Evolutionary conservation across 2,888 invertebrate genomes (phyloP).

Genomic region (Pristionchus maxplancki): DNA sequence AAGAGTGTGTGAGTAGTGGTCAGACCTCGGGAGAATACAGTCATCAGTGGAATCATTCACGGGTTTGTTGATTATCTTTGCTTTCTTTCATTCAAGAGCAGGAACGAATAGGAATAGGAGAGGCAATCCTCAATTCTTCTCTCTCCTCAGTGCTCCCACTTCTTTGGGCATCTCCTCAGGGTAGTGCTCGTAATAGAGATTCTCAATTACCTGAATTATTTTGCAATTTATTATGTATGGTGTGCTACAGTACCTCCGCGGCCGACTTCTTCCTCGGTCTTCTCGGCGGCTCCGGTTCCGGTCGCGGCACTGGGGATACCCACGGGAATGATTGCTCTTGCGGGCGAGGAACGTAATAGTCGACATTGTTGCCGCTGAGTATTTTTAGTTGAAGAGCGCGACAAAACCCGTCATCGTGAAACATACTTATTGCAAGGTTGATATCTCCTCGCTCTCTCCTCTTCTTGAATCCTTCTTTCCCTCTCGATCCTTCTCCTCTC

Average conservation of each 20-base stretch:
- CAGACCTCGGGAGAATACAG: background rate
- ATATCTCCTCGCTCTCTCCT: conserved; percentile 43
- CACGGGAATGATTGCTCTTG: conserved; percentile 14
- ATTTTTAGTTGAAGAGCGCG: too few species aligned
- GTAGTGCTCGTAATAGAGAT: conserved; percentile 53
- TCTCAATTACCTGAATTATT: conserved; percentile 48
- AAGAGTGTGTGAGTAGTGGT: background rate
- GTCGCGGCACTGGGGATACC: background rate
- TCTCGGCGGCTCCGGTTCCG: background rate
- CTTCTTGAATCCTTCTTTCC: conserved; percentile 30
- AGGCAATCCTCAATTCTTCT: background rate
- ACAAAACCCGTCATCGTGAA: too few species aligned
- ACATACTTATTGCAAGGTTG: background rate
- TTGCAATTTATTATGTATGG: too few species aligned
- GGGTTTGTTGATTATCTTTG: background rate
- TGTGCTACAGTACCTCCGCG: background rate
- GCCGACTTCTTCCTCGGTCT: background rate
- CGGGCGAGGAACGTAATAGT: conserved; percentile 12
- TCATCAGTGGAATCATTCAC: background rate
- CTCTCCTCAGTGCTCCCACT: conserved; percentile 42
- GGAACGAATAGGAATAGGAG: background rate
- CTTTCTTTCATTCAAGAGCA: too few species aligned
- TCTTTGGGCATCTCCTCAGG: conserved; percentile 49
- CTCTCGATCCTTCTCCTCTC: conserved; percentile 25
- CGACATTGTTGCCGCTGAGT: background rate